Conservation (phyloP, 2,888 invertebrate genomes). For the Macaria liturata region DNA sequence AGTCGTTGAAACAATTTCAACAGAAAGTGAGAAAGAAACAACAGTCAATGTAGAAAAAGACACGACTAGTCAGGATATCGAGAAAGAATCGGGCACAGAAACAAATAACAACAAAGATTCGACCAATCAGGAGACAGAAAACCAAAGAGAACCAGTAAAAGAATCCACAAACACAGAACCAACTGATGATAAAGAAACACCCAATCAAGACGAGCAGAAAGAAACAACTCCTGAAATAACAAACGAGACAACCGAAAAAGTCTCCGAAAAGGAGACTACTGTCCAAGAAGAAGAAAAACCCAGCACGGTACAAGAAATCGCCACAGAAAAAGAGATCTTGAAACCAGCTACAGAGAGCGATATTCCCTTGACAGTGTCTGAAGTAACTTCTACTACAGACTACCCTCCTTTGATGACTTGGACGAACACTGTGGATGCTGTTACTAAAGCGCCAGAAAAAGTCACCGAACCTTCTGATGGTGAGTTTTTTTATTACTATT, state of each 20-base stretch:
- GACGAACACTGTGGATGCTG: conserved; percentile 69
- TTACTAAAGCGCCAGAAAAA: conserved; percentile 54
- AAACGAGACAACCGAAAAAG: conserved; percentile 10
- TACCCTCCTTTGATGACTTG: conserved; percentile 78
- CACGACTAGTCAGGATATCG: conserved; percentile 1
- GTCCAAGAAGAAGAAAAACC: conserved; percentile 29
- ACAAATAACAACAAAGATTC: conserved; percentile 4
- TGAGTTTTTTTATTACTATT: conserved; percentile 38
- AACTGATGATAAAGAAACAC: conserved; percentile 26
- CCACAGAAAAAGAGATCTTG: conserved; percentile 51
- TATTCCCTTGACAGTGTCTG: conserved; percentile 36
- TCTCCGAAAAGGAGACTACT: conserved; percentile 33
- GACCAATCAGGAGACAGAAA: conserved; percentile 5
- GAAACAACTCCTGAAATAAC: conserved; percentile 18
- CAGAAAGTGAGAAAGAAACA: conserved; percentile 37
- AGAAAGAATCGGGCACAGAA: conserved; percentile 6
- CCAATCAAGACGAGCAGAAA: conserved; percentile 5
- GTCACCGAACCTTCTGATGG: conserved; percentile 55
- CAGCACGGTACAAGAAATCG: conserved; percentile 22
- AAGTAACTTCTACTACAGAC: conserved; percentile 46
- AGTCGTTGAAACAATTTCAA: conserved; percentile 31
- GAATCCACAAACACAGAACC: conserved; percentile 14
- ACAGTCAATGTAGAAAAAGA: conserved; percentile 14
- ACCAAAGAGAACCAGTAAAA: conserved; percentile 5
- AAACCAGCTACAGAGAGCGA: conserved; percentile 49